A percentile compares a stretch with the other conserved stretches of the same genome.
These are phyloP conservation scores for Desmodus rotundus DNA, from an alignment of 2,113 vertebrate genomes.

Conservation along the genomic window DNA sequence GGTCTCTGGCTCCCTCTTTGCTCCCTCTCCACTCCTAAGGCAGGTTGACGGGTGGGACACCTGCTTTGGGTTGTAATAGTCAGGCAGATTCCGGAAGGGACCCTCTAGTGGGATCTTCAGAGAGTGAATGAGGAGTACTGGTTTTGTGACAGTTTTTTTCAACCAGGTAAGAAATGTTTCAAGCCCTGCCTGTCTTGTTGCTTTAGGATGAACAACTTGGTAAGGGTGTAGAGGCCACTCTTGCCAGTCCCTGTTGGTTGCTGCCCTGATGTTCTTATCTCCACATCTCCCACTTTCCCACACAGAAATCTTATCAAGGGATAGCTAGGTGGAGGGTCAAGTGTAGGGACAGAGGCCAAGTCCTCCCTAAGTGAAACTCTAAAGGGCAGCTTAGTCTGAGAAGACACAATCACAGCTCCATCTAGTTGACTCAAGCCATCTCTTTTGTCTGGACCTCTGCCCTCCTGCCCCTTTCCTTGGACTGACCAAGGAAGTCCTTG, in stretches of 20 bases:
- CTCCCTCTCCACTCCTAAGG: not conserved
- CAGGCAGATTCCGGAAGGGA: not conserved
- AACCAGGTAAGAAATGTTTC: not conserved
- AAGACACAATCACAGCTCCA: not conserved
- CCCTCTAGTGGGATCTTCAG: not conserved
- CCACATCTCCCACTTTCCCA: not conserved
- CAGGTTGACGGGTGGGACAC: not conserved
- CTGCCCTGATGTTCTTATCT: not conserved
- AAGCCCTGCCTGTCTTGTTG: not conserved
- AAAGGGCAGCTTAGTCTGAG: not conserved
- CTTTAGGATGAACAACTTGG: not conserved
- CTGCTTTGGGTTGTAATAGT: not conserved
- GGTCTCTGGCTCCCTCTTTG: not conserved
- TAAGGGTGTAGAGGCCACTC: not conserved
- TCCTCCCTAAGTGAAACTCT: not conserved
- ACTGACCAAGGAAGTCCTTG: not conserved
- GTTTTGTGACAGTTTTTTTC: not conserved
- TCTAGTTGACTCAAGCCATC: not conserved
- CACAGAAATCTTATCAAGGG: not conserved
- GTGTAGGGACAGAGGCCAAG: not conserved
- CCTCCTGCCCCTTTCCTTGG: not conserved
- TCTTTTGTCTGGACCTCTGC: not conserved
- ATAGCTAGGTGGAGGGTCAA: not conserved
- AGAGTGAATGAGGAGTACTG: not conserved
- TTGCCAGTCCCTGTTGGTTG: not conserved